Conservation (phyloP, 2,797 vertebrate species). For the Coracias cyanogaster region DNA sequence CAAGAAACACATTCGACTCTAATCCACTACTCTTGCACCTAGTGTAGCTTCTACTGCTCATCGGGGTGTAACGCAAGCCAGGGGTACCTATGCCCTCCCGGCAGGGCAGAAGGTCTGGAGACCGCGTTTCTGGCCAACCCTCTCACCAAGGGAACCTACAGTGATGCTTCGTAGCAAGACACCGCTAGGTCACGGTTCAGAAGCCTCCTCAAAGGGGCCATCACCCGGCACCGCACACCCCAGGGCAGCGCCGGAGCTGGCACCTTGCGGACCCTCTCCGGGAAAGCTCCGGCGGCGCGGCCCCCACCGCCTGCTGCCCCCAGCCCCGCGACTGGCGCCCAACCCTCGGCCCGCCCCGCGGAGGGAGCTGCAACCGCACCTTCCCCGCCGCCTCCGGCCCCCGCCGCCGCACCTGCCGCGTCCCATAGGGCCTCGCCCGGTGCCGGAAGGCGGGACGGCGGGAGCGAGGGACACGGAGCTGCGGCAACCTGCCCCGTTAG, state of each 20-base stretch:
- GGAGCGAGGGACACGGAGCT: neutral
- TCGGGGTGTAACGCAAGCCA: accelerated
- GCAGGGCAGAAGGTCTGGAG: accelerated
- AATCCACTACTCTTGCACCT: neutral
- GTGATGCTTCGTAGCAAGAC: accelerated
- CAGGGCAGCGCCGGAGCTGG: neutral
- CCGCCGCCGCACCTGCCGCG: neutral
- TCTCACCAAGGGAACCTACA: accelerated
- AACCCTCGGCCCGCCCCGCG: neutral
- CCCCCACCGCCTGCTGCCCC: neutral
- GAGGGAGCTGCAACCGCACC: neutral
- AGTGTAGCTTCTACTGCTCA: accelerated
- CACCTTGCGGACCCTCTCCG: neutral
- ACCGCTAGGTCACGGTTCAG: accelerated
- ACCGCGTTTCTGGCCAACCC: accelerated
- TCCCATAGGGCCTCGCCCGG: neutral
- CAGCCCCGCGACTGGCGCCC: neutral
- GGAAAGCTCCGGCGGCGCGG: neutral
- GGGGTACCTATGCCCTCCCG: accelerated
- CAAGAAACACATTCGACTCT: neutral
- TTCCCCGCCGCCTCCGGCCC: neutral
- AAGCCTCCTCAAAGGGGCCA: neutral
- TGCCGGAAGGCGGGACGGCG: neutral
- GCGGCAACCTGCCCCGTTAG: neutral
- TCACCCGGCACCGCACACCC: neutral